Percentiles rank a stretch among this genome's conserved stretches.
phyloP scores from a whole-genome alignment of 2,113 vertebrate genomes.

The Protobothrops flavoviridis region DNA sequence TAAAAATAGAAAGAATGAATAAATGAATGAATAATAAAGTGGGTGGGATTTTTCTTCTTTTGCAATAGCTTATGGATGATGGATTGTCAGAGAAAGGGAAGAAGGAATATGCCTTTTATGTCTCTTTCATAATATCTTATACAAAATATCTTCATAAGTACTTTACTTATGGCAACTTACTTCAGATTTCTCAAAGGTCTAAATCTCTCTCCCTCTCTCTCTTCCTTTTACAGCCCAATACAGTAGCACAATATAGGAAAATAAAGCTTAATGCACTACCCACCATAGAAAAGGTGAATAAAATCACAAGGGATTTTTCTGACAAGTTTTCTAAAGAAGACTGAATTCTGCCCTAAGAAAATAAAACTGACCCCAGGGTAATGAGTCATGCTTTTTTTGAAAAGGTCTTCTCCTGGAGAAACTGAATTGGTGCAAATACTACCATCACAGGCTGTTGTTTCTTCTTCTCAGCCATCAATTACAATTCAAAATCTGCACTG shows the following conservation, averaged over 20 bases:
- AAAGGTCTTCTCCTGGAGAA: background rate
- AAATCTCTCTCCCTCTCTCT: background rate
- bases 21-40: background rate
- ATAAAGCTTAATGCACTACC: background rate
- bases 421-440: background rate
- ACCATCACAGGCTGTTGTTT: background rate
- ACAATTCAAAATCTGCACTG: background rate
- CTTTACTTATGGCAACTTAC: background rate
- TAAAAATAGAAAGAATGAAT: background rate
- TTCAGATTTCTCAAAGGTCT: background rate
- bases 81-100: background rate
- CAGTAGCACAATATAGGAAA: background rate
- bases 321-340: background rate
- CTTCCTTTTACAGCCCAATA: background rate
- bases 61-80: background rate
- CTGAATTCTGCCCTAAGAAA: background rate
- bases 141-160: background rate
- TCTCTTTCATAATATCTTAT: background rate
- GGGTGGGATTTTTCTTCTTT: background rate
- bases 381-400: slow-evolving; percentile 3
- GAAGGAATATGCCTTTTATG: background rate
- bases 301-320: slow-evolving; percentile 8
- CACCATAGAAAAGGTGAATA: background rate
- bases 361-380: background rate
- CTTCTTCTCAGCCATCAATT: background rate